Percentiles rank a stretch among this genome's conserved stretches.
Conservation (phyloP, 1,140 invertebrate species). For the Dolichoris vasculosae region DNA sequence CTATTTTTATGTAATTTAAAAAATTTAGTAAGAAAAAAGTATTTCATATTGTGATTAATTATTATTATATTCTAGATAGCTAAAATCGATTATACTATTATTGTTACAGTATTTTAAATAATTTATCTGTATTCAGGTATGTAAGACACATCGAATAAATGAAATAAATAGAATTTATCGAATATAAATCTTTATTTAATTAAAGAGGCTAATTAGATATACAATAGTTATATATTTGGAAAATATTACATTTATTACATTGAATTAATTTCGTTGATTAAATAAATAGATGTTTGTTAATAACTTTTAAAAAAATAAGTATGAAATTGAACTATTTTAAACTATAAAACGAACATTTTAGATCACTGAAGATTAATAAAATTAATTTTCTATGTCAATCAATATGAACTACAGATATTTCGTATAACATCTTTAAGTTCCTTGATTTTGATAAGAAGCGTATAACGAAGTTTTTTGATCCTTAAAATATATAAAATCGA, state of each 20-base stretch:
- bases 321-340: neutral
- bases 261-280: neutral
- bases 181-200: neutral
- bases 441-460: neutral
- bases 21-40: neutral
- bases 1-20: neutral
- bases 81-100: neutral
- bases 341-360: too few species aligned
- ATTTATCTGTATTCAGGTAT: neutral
- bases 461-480: neutral
- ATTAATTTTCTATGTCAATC: neutral
- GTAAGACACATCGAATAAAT: neutral
- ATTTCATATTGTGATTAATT: neutral
- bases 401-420: neutral
- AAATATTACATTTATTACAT: neutral
- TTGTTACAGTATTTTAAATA: neutral
- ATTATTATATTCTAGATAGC: neutral
- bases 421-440: neutral
- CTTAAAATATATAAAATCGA: neutral
- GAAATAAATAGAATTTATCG: neutral
- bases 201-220: neutral
- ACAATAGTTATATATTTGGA: neutral
- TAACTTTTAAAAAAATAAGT: neutral
- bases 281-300: too few species aligned
- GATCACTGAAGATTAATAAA: neutral